These are phyloP conservation scores for Drosophila ohnishii DNA, from an alignment of 1,140 invertebrate genomes.

Conservation along the genomic window DNA sequence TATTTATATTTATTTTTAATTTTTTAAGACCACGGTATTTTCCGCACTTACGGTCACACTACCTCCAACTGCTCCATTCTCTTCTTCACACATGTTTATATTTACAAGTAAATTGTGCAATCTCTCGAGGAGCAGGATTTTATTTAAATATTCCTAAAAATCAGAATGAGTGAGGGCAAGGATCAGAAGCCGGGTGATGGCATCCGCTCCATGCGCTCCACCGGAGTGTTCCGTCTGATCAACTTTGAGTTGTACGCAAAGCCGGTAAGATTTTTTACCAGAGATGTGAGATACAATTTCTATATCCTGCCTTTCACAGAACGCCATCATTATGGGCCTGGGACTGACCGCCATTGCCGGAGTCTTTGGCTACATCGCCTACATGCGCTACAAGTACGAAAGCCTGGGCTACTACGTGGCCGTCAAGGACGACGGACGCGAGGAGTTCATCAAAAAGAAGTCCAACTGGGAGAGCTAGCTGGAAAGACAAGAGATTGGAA, in stretches of 20 bases:
- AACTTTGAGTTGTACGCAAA: constrained; percentile 93
- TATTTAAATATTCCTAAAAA: not conserved
- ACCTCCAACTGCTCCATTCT: not conserved
- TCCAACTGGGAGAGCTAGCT: constrained; percentile 88
- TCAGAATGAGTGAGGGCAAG: constrained; percentile 48
- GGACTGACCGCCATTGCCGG: constrained; percentile 88
- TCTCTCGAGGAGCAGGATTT: not conserved
- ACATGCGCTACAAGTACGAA: constrained; percentile 91
- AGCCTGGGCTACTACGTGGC: constrained; percentile 90
- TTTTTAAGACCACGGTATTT: constrained; percentile 2
- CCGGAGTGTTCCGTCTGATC: constrained; percentile 88
- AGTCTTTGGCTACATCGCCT: constrained; percentile 90
- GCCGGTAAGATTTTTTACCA: constrained; percentile 85
- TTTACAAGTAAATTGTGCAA: constrained; percentile 65
- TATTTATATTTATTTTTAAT: too few species aligned
- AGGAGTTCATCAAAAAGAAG: constrained; percentile 89
- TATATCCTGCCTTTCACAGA: constrained; percentile 84
- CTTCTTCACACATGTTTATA: constrained; percentile 43
- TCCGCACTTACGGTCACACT: constrained; percentile 7
- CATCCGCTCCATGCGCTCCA: constrained; percentile 88
- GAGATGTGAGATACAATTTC: not conserved
- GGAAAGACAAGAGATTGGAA: not conserved
- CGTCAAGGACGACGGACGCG: constrained; percentile 88
- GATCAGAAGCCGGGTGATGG: constrained; percentile 88
- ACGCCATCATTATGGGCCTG: constrained; percentile 90